phyloP scores from a whole-genome alignment of 2,113 vertebrate species.

The Megaleporinus macrocephalus region DNA sequence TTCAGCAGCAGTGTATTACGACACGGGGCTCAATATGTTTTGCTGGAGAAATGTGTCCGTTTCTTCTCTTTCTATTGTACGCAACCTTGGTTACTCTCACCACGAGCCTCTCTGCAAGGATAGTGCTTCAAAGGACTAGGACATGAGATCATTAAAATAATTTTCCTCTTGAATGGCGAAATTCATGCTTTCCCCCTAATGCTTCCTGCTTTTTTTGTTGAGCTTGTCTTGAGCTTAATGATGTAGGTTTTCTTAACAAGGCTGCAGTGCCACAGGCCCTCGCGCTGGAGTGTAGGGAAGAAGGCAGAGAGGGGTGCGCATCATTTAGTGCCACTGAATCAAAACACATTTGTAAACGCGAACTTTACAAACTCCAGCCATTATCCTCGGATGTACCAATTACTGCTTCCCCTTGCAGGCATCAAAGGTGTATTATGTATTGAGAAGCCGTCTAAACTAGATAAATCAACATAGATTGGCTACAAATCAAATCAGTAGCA shows the following conservation, averaged over 20 bases:
- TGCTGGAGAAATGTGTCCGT: conserved; percentile 9
- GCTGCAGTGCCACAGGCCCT: conserved; percentile 42
- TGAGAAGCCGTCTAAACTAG: conserved; percentile 18
- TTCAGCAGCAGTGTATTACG: conserved; percentile 20
- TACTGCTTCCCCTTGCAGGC: not conserved
- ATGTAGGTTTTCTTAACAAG: conserved; percentile 50
- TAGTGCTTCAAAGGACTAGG: conserved; percentile 11
- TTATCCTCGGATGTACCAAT: not conserved
- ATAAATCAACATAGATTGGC: not conserved
- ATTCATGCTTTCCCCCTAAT: conserved; percentile 9
- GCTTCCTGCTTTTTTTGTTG: not conserved
- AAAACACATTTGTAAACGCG: conserved; percentile 49
- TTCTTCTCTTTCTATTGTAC: not conserved
- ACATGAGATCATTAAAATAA: conserved; percentile 44
- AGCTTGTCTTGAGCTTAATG: conserved; percentile 35
- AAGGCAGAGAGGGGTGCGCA: conserved; percentile 16
- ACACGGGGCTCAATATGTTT: not conserved
- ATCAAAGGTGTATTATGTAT: conserved; percentile 25
- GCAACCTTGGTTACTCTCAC: not conserved
- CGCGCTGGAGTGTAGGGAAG: conserved; percentile 21
- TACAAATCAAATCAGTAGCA: too few relatives aligned
- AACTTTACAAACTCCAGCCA: conserved; percentile 34
- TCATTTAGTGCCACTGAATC: conserved; percentile 43
- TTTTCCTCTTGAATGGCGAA: conserved; percentile 38
- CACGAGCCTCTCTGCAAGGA: not conserved